Percentiles rank a stretch among this genome's conserved stretches.
phyloP scores from a whole-genome alignment of 2,888 invertebrate species.

The Congeria kusceri region DNA sequence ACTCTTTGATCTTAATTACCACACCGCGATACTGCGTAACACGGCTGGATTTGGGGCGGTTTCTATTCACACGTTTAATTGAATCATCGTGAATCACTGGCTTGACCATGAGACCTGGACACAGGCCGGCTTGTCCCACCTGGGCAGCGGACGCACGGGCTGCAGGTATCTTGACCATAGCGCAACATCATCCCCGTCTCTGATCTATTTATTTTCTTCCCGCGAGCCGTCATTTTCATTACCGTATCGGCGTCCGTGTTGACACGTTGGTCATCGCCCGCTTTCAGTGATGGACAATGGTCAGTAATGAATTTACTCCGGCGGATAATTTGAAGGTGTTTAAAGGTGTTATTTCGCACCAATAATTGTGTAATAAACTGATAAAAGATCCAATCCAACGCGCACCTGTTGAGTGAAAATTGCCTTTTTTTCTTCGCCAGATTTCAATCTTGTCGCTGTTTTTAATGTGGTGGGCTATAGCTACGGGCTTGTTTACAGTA shows the following conservation, averaged over 20 bases:
- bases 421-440: no score
- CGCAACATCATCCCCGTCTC: constrained; percentile 35
- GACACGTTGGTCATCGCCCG: constrained; percentile 29
- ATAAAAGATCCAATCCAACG: constrained; percentile 46
- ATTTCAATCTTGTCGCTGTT: not conserved
- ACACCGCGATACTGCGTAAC: constrained; percentile 12
- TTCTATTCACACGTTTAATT: constrained; percentile 49
- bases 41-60: constrained; percentile 49
- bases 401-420: constrained; percentile 40
- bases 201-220: constrained; percentile 59
- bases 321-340: constrained; percentile 31
- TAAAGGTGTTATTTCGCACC: constrained; percentile 47
- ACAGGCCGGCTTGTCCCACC: constrained; percentile 45
- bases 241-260: constrained; percentile 54
- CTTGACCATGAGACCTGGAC: constrained; percentile 11
- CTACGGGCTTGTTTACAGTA: constrained; percentile 35
- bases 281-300: constrained; percentile 39
- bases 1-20: constrained; percentile 60
- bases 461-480: constrained; percentile 38
- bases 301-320: constrained; percentile 53
- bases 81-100: constrained; percentile 43
- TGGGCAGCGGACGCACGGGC: constrained; percentile 46
- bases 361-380: constrained; percentile 55
- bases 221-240: constrained; percentile 55
- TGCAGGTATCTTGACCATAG: constrained; percentile 58